Evolutionary conservation across 2,888 invertebrate species (phyloP), one percentile per base, ranked within the genome.

Genomic region (Polydesmus complanatus): DNA sequence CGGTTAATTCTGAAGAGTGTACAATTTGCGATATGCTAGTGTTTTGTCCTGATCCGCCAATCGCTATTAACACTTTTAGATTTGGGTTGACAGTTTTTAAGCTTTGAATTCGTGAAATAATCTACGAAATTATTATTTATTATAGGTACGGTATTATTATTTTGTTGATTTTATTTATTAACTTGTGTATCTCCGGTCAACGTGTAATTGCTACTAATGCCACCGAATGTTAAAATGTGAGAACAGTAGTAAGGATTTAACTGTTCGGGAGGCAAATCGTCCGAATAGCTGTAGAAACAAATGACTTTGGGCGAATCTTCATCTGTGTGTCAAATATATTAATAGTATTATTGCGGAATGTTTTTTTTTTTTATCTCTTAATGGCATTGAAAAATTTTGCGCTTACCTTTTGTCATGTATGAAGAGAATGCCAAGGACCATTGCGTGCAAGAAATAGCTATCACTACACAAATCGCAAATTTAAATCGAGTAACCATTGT

Each of bases 1-100:
- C 86, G 64, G 89, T 80, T 58, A 80, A 82, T 0, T 79, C 77
- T 73, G 87, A 86, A 70, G 83, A 80, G 8, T 75, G 69, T 1
- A 88, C 84, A 85, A 89, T 87, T 56, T 80, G 75, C 1, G 83
- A 77, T 71, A 87, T 90, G 0, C 84, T 84, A 49, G 68, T 67
- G 66, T 75, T 72, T 18, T 77, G 75, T 64, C 78, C 64, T 25
- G 64, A 76, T 27, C 86, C 85, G 22, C 87, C 88, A 23, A 88
- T 79, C 60, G 88, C 87, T 0, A 91, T 71, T 66, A 92, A 74
- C 18, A 90, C 76, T 75, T 87, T 89, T 47, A 91, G 74, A 8
- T 37, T 14, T 37, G 37, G 37, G 14, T 37, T 37, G 8, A 8
- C 8, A 8, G 5, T 37, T 37, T 14, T 5, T 37, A 37, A 37